Percentiles rank a stretch among this genome's conserved stretches.
These are phyloP conservation scores for Zophobas atratus DNA, from an alignment of 1,140 invertebrate species.

Conservation along the genomic window DNA sequence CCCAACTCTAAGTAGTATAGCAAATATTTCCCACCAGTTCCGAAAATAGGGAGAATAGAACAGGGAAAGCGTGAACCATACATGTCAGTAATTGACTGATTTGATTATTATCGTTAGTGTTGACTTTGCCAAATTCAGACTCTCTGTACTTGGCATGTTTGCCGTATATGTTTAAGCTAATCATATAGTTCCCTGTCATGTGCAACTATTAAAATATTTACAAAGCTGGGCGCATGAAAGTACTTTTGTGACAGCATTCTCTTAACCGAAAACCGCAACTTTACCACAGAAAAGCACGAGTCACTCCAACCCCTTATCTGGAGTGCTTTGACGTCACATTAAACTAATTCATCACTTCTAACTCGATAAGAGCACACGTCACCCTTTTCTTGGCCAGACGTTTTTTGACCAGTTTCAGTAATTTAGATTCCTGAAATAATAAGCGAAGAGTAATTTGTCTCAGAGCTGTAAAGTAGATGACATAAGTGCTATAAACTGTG, in stretches of 20 bases:
- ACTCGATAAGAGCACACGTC: slow-evolving; percentile 41
- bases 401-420: too few species aligned
- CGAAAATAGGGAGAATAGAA: slow-evolving; percentile 15
- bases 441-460: too few species aligned
- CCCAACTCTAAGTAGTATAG: slow-evolving; percentile 27
- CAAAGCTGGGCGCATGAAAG: not conserved
- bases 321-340: slow-evolving; percentile 43
- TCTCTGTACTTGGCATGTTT: slow-evolving; percentile 35
- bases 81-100: slow-evolving; percentile 26
- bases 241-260: not conserved
- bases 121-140: slow-evolving; percentile 41
- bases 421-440: too few species aligned
- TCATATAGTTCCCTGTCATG: slow-evolving; percentile 22
- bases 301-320: slow-evolving; percentile 6
- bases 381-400: not conserved
- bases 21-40: slow-evolving; percentile 27
- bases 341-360: slow-evolving; percentile 42
- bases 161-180: slow-evolving; percentile 32
- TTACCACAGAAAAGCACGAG: not conserved
- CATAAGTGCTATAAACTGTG: too few species aligned
- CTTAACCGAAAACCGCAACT: not conserved
- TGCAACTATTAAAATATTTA: not conserved
- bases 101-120: slow-evolving; percentile 39
- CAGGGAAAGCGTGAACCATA: slow-evolving; percentile 17
- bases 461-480: too few species aligned